phyloP scores from a whole-genome alignment of 2,113 vertebrate species.

The Otocyon megalotis region DNA sequence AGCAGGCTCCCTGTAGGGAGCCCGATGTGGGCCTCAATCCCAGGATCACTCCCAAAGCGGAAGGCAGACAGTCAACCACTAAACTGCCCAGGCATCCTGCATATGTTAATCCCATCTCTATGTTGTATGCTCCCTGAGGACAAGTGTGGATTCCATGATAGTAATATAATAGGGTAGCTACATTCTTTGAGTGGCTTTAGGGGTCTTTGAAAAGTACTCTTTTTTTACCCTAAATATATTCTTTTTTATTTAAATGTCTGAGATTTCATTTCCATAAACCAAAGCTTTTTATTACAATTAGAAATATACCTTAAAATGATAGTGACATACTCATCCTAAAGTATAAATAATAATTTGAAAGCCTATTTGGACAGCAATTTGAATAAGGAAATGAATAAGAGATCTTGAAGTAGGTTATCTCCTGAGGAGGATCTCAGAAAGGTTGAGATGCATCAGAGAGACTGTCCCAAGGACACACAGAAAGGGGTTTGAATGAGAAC shows the following conservation, averaged over 20 bases:
- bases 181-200: neutral
- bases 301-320: neutral
- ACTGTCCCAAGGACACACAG: neutral
- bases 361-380: neutral
- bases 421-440: neutral
- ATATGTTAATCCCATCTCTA: neutral
- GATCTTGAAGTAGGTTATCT: too few species aligned
- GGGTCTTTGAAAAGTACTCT: neutral
- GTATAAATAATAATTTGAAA: neutral
- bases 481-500: neutral
- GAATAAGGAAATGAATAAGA: neutral
- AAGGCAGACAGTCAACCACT: too few species aligned
- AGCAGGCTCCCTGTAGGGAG: too few species aligned
- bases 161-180: neutral
- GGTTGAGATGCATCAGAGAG: neutral
- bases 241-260: neutral
- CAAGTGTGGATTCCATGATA: neutral
- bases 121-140: neutral
- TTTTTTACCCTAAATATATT: neutral
- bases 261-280: neutral
- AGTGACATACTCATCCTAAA: neutral
- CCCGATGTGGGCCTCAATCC: too few species aligned
- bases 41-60: too few species aligned
- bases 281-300: neutral
- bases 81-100: too few species aligned